Conservation (phyloP, 23 tunicate genomes). For the Oikopleura dioica region DNA sequence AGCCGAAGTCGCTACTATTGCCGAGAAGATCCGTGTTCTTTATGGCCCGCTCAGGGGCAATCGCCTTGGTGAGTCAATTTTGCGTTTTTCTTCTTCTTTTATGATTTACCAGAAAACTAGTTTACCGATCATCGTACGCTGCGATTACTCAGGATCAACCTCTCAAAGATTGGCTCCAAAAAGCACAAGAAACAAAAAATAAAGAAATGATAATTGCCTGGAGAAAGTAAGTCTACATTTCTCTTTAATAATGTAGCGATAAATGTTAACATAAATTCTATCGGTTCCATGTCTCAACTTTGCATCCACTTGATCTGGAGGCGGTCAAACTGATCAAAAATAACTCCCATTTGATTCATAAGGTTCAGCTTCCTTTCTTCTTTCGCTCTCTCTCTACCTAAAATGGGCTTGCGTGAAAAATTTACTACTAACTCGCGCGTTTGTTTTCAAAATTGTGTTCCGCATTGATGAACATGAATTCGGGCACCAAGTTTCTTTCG, state of each 20-base stretch:
- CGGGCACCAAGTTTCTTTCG: no score
- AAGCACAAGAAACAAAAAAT: slow-evolving; percentile 7
- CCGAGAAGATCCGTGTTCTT: neutral
- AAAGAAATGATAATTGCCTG: neutral
- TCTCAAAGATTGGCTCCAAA: neutral
- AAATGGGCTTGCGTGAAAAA: no score
- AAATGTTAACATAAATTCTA: neutral
- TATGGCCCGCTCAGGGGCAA: neutral
- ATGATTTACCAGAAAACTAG: neutral
- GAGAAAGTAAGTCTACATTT: neutral
- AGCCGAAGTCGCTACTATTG: neutral
- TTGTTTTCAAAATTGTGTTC: no score
- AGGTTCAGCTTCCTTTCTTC: no score
- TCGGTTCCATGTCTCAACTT: neutral
- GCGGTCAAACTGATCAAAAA: neutral
- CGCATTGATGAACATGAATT: no score
- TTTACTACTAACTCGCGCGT: no score
- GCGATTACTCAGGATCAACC: neutral
- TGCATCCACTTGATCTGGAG: slow-evolving; percentile 11
- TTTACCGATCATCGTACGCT: neutral
- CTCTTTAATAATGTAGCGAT: neutral
- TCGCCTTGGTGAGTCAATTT: neutral
- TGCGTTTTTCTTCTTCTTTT: neutral
- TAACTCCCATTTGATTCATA: neutral
- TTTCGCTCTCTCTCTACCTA: no score